Percentiles rank a stretch among this genome's conserved stretches.
phyloP scores from a whole-genome alignment of 2,113 vertebrate genomes.

The Platichthys stellatus region DNA sequence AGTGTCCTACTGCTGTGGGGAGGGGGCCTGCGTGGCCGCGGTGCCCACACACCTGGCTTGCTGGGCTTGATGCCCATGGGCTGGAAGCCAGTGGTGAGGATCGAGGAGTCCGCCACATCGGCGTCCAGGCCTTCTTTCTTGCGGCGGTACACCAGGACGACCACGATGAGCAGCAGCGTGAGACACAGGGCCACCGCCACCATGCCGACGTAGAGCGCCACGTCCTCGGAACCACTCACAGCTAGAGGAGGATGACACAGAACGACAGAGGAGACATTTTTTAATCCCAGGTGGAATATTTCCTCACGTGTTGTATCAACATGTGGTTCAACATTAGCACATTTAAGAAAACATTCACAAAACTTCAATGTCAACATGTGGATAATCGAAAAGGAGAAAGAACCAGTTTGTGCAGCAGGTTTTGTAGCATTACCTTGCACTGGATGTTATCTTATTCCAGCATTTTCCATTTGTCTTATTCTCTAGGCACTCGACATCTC shows the following conservation, averaged over 20 bases:
- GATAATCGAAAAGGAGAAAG: conserved; percentile 1
- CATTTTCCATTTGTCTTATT: conserved; percentile 33
- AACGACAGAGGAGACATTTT: not conserved
- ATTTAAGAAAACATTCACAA: not conserved
- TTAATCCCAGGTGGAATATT: conserved; percentile 11
- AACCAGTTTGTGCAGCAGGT: conserved; percentile 8
- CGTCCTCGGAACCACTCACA: conserved; percentile 87
- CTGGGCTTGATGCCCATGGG: conserved; percentile 98
- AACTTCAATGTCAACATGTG: conserved; percentile 2
- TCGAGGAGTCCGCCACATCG: conserved; percentile 96
- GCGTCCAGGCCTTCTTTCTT: conserved; percentile 95
- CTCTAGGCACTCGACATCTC: conserved; percentile 44
- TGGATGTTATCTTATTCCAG: conserved; percentile 46
- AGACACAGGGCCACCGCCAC: conserved; percentile 93
- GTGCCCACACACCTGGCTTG: conserved; percentile 92
- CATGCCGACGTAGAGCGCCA: conserved; percentile 95
- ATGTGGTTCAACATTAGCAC: not conserved
- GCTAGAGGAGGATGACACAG: conserved; percentile 72
- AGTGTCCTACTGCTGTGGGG: conserved; percentile 83
- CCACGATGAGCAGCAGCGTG: conserved; percentile 91
- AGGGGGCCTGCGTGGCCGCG: conserved; percentile 78
- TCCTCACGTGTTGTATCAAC: conserved; percentile 6
- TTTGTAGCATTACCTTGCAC: conserved; percentile 22
- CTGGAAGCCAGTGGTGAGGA: conserved; percentile 98
- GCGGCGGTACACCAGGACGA: conserved; percentile 92